Base-by-base conservation (phyloP, 2,888 invertebrate species). In the Rapana venosa region DNA sequence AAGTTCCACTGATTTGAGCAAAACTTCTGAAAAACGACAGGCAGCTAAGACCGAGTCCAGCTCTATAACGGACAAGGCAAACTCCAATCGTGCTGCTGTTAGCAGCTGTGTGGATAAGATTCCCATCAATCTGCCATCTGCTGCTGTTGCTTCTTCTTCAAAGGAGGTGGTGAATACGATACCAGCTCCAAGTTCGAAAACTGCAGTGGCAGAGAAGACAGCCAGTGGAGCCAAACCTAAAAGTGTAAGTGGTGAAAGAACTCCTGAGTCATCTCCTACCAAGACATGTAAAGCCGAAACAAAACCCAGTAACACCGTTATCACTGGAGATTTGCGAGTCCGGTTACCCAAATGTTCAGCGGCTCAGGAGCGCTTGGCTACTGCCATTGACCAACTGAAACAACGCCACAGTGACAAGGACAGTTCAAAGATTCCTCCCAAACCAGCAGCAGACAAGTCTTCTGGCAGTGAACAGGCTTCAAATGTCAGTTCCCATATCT, bases 341-440 rank as follows among this genome's bases (percentile, higher is more conserved):
- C 30, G 32, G 35, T 61, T 86, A 26, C 86, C 86, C 32, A 86
- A 86, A 58, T 35, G 32, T 56, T 13, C 6, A 6, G 58, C 26
- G 30, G n/a, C 32, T 11, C 30, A 86, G 6, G 61, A 86, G 22
- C 86, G 86, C 20, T 26, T 61, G 32, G 15, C 30, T 58, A 58
- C 58, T 17, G 58, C 84, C n/a, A 85, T 35, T 30, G 66, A 35
- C 86, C 86, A 61, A 22, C 32, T 61, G 32, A 86, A 86, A 66
- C 58, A 86, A 30, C 61, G 66, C 61, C 86, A 86, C 22, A 35
- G 66, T 0, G 86, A 20, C n/a, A 85, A 47, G 56, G 47, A 22
- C 47, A 58, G 30, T 30, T 77, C 84, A 20, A 58, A 20, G 56
- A 11, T 2, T 6, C 30, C 30, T 58, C 15, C 30, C 15, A 58